phyloP scores from a whole-genome alignment of 1,140 invertebrate species.

The Drosophila repleta region DNA sequence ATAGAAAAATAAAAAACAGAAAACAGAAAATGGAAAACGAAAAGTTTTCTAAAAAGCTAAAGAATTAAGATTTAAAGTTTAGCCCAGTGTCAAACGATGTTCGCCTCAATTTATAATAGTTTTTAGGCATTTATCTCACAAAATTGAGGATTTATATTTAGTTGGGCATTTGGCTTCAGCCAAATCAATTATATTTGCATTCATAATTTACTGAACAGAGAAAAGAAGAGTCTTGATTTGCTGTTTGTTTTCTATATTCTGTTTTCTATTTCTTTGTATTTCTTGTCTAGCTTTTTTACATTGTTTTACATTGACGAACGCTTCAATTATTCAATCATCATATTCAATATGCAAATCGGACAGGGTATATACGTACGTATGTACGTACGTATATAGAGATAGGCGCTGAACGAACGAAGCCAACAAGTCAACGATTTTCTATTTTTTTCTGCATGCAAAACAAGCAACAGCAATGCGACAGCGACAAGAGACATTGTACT shows the following conservation, averaged over 20 bases:
- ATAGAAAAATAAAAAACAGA: conserved; percentile 11
- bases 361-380: background rate
- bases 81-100: conserved; percentile 25
- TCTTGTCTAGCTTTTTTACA: no score
- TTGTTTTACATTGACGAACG: conserved; percentile 15
- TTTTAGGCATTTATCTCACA: background rate
- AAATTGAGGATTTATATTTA: background rate
- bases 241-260: no score
- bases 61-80: background rate
- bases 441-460: conserved; percentile 50
- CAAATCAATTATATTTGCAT: no score
- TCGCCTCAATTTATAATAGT: conserved; percentile 19
- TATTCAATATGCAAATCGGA: conserved; percentile 73
- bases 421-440: conserved; percentile 5
- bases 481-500: background rate
- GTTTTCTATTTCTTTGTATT: no score
- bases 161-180: no score
- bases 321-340: conserved; percentile 73
- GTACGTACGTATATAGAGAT: background rate
- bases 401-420: no score
- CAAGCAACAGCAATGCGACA: conserved; percentile 35
- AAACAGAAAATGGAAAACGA: conserved; percentile 4
- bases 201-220: no score
- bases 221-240: no score
- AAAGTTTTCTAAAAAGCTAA: background rate